Base-by-base conservation (phyloP, 2,888 invertebrate genomes). In the Drosophila siamana region DNA sequence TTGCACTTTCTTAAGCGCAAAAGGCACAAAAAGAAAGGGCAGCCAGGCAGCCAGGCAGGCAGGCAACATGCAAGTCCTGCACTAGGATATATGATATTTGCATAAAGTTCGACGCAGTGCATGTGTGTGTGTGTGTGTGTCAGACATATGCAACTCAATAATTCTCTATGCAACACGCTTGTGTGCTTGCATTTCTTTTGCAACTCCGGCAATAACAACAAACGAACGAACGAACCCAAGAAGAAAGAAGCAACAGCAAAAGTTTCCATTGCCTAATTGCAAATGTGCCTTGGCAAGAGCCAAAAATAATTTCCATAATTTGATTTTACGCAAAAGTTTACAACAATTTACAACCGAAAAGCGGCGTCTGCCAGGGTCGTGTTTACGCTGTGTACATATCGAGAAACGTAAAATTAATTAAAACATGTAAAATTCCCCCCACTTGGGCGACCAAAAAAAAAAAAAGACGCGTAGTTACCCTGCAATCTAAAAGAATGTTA, bases 201-300 rank as follows among this genome's bases (percentile, higher is more conserved):
- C 30, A 54, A 68, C 47, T 68, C 48, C 5, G 11, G 13, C 52
- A 46, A 19, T 16, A 62, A 30, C 4, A 65, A 33, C n/a, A 38
- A n/a, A n/a, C n/a, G n/a, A n/a, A n/a, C n/a, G n/a, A n/a, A n/a
- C n/a, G n/a, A n/a, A n/a, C n/a, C n/a, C n/a, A n/a, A n/a, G n/a
- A 16, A 30, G 16, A 30, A 8, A n/a, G 48, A 16, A 26, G 43
- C 26, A 3, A 51, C n/a, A 38, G 47, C 48, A 52, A 47, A 82
- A 78, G 57, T 86, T 81, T 64, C 66, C 66, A 75, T 78, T 81
- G 72, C 78, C 82, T 87, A 85, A 87, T 85, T 87, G 82, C 76
- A 76, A 81, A 69, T 75, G 69, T 64, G 59, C 59, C 66, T 66
- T n/a, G n/a, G 81, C 48, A 59, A 66, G 28, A 59, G 55, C 16